Base-by-base conservation (phyloP, 2,888 invertebrate genomes). In the Stictocephala bisonia region DNA sequence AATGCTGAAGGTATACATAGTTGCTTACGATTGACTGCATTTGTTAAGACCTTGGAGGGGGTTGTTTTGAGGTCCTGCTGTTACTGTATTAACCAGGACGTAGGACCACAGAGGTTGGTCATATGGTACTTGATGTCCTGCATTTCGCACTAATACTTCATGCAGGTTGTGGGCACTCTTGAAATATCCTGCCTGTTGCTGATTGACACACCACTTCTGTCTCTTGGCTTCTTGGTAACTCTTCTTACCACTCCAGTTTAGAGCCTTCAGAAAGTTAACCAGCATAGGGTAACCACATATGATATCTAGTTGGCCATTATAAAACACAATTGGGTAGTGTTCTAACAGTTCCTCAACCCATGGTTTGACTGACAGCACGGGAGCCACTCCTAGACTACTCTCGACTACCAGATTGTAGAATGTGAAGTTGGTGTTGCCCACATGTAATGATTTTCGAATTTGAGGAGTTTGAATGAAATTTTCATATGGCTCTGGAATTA, bases 281-380 rank as follows among this genome's bases (percentile, higher is more conserved):
- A 60, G 31, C 22, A 50, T 26, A 84, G 0, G 86, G 84, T 94
- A 94, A 0, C 95, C 94, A 0, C 96, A 93, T 77, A 96, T 94
- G n/a, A 97, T 92, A 83, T 97, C 97, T 77, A 97, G 83, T 82
- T 97, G 96, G 0, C 97, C 97, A 81, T 91, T 95, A 83, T 96
- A 97, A 75, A 96, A 88, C 58, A 96, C 87, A 9, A 94, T 89
- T 82, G 87, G 86, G 80, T 91, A 92, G 27, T 89, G 84, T 41
- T 89, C 85, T 0, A 93, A 81, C 0, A 94, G 84, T 79, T 91
- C 90, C 0, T 89, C 86, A 71, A 94, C 85, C 88, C 90, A 90
- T 0, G 88, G 88, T 9, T 93, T 92, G 6, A 94, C 90, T 0
- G 92, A 91, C 20, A 60, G 40, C 9, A 60, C 60, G 9, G 60